Conservation (phyloP, 2,797 vertebrate species). For the Gambelia wislizenii region DNA sequence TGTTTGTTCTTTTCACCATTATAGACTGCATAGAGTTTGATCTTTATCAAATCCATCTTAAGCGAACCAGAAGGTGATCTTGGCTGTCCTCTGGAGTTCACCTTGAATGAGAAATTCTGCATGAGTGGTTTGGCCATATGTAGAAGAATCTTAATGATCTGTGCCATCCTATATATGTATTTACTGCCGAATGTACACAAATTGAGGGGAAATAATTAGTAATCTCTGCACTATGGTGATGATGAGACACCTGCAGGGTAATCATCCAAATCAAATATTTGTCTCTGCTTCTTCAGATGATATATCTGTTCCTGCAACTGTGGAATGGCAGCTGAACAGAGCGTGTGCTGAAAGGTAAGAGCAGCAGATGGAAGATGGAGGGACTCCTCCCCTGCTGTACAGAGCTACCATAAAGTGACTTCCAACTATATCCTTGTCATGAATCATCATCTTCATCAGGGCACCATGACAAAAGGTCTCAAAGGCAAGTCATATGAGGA, state of each 20-base stretch:
- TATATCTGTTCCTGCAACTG: constrained; percentile 67
- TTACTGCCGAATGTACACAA: constrained; percentile 59
- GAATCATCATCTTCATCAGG: neutral
- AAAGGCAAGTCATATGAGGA: neutral
- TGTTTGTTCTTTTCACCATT: constrained; percentile 13
- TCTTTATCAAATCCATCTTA: neutral
- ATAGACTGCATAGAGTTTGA: neutral
- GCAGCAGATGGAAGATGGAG: constrained; percentile 3
- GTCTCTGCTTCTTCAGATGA: constrained; percentile 73
- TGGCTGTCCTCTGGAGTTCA: constrained; percentile 16
- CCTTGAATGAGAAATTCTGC: constrained; percentile 20
- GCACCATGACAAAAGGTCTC: neutral
- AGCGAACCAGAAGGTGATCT: constrained; percentile 21
- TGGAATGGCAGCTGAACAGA: constrained; percentile 69
- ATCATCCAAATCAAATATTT: constrained; percentile 84
- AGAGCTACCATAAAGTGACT: neutral
- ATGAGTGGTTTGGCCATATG: constrained; percentile 28
- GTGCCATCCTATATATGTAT: constrained; percentile 49
- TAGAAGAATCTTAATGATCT: constrained; percentile 58
- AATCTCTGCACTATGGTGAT: constrained; percentile 68
- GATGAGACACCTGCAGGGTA: constrained; percentile 81
- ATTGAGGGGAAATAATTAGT: constrained; percentile 75
- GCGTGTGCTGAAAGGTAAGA: constrained; percentile 65
- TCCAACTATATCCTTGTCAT: neutral
- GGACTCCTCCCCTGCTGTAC: neutral